A percentile compares a stretch with the other conserved stretches of the same genome.
Evolutionary conservation across 2,888 invertebrate species (phyloP).

Genomic region (Coelinius sp.): DNA sequence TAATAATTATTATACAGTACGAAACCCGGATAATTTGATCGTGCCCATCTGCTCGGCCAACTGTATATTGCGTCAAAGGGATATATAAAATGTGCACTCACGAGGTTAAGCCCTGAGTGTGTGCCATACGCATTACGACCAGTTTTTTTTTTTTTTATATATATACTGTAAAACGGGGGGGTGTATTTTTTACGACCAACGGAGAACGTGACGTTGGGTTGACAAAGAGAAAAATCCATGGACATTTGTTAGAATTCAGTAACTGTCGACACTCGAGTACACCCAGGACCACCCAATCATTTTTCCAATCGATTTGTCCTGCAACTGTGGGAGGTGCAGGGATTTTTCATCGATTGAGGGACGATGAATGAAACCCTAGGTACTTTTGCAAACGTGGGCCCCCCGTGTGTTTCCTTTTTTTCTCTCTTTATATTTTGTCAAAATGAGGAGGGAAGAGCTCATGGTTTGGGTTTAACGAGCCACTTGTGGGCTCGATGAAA

Average conservation of each 20-base stretch:
- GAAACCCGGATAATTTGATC: conserved; percentile 14
- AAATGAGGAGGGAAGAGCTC: background rate
- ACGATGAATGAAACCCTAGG: conserved; percentile 9
- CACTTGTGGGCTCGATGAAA: conserved; percentile 53
- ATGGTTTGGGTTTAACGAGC: conserved; percentile 51
- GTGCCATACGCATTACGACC: background rate
- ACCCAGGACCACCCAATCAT: conserved; percentile 45
- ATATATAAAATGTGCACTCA: conserved; percentile 14
- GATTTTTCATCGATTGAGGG: no score
- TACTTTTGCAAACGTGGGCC: conserved; percentile 15
- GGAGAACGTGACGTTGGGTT: background rate
- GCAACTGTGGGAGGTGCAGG: background rate
- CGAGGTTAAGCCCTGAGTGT: conserved; percentile 13
- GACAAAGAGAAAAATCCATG: conserved; percentile 4
- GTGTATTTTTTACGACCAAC: conserved; percentile 7
- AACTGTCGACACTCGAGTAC: conserved; percentile 39
- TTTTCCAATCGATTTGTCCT: conserved; percentile 54
- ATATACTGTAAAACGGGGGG: background rate
- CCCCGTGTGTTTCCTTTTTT: background rate
- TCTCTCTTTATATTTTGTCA: background rate
- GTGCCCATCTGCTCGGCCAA: conserved; percentile 35
- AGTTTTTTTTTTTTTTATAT: background rate
- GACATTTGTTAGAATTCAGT: conserved; percentile 19
- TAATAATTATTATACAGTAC: conserved; percentile 13
- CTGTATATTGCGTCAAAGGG: conserved; percentile 3